Conservation (phyloP, 2,797 vertebrate genomes). For the Mus spretus region DNA sequence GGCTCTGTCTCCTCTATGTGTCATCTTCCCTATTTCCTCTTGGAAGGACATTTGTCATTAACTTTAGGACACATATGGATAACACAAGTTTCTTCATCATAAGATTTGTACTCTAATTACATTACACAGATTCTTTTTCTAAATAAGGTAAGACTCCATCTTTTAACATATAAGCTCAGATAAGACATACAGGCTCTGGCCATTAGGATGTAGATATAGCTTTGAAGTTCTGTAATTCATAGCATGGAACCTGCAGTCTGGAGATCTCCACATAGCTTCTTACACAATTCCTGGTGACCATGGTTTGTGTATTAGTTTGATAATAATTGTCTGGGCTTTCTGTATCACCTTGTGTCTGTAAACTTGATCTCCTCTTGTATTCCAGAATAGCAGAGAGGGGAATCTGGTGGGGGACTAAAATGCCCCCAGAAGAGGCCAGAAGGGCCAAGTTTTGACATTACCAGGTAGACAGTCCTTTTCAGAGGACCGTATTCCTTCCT, state of each 20-base stretch:
- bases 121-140: conserved; percentile 1
- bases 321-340: neutral
- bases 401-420: neutral
- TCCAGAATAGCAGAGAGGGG: neutral
- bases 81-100: neutral
- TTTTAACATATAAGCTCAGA: neutral
- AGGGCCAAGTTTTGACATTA: conserved; percentile 12
- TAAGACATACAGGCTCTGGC: neutral
- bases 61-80: neutral
- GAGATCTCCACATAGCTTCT: neutral
- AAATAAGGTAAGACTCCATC: neutral
- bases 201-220: neutral
- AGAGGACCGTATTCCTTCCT: neutral
- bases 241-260: neutral
- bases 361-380: conserved; percentile 2
- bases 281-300: neutral
- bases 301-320: neutral
- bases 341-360: neutral
- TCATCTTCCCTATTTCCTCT: neutral
- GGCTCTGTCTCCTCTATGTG: neutral
- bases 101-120: conserved; percentile 22
- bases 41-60: neutral
- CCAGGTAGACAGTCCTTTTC: neutral
- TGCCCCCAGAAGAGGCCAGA: neutral
- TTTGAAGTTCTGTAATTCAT: neutral